Base-by-base conservation (phyloP, 2,113 vertebrate genomes). In the Oostethus manadensis region DNA sequence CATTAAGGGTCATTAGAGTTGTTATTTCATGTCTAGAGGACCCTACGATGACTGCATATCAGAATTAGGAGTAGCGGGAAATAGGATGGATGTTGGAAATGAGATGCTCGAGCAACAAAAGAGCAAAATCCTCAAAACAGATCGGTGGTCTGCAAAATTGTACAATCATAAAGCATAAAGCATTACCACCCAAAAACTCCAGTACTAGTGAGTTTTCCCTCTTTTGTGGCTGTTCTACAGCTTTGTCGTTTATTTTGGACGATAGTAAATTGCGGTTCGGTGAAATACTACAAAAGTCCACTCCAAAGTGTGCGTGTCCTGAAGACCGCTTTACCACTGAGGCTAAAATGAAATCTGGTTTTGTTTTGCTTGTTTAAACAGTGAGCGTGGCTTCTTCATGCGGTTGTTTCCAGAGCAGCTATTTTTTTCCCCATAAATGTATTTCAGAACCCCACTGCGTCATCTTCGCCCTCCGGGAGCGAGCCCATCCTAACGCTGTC, bases 361-460 rank as follows among this genome's bases (percentile, higher is more conserved):
- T 55, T 40, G 53, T 54, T 54, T 7, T 10, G 18, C 26, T 54
- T 18, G 51, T 40, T 55, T 55, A 35, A 55, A 55, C 53, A 40
- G n/a, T 21, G 17, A 35, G 26, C 35, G 29, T 54, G 51, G 51
- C 53, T 21, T 40, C 33, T 55, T 40, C 18, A 8, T 40, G 53
- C 40, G 21, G 21, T 50, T 13, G 33, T 55, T 55, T 55, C 53
- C 18, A 40, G 20, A 10, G 21, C 53, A 55, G 33, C 33, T 55
- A 18, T 21, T 40, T 55, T 55, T 55, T 15, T 13, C 18, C 53
- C n/a, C n/a, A n/a, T 40, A 55, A 40, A 40, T 55, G 40, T 40
- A 55, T 40, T 40, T 13, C 15, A 8, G 18, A 55, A 40, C 35
- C 40, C 35, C 53, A 40, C 53, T 20, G 40, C 35, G 21, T 55